These are phyloP conservation scores for Pandemis cinnamomeana DNA, from an alignment of 2,888 invertebrate genomes.

Conservation along the genomic window DNA sequence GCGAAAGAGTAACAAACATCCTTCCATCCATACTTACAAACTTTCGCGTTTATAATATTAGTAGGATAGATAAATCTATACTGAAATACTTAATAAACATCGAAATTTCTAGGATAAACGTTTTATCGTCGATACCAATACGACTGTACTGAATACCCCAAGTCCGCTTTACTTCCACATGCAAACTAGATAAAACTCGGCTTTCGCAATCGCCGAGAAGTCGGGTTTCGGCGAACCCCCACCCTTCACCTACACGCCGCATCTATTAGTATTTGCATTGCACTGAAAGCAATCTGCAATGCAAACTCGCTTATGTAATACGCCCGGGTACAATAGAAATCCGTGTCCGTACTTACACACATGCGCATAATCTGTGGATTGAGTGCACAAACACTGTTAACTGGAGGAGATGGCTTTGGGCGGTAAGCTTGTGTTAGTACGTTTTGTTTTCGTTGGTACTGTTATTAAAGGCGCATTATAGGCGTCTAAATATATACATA, in stretches of 20 bases:
- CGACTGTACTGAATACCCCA: neutral
- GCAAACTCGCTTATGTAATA: slow-evolving; percentile 67
- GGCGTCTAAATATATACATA: too few relatives aligned
- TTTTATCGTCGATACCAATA: too few relatives aligned
- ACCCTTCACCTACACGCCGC: slow-evolving; percentile 40
- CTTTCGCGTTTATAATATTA: too few relatives aligned
- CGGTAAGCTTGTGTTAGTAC: neutral
- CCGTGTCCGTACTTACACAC: slow-evolving; percentile 47
- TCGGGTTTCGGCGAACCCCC: slow-evolving; percentile 10
- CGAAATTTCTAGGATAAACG: too few relatives aligned
- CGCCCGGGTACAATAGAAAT: slow-evolving; percentile 51
- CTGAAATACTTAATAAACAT: too few relatives aligned
- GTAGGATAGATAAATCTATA: too few relatives aligned
- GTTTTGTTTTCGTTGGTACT: too few relatives aligned
- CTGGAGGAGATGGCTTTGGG: slow-evolving; percentile 6
- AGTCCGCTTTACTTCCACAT: neutral
- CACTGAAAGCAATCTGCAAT: slow-evolving; percentile 76
- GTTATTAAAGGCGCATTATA: too few relatives aligned
- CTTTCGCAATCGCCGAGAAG: neutral
- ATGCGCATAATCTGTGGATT: slow-evolving; percentile 11
- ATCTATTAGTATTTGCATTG: slow-evolving; percentile 74
- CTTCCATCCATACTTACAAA: too few relatives aligned
- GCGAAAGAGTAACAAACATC: too few relatives aligned
- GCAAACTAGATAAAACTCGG: neutral
- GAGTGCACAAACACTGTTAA: slow-evolving; percentile 20